These are phyloP conservation scores for Lithobates sylvaticus DNA, from an alignment of 2,797 vertebrate species.

Conservation along the genomic window DNA sequence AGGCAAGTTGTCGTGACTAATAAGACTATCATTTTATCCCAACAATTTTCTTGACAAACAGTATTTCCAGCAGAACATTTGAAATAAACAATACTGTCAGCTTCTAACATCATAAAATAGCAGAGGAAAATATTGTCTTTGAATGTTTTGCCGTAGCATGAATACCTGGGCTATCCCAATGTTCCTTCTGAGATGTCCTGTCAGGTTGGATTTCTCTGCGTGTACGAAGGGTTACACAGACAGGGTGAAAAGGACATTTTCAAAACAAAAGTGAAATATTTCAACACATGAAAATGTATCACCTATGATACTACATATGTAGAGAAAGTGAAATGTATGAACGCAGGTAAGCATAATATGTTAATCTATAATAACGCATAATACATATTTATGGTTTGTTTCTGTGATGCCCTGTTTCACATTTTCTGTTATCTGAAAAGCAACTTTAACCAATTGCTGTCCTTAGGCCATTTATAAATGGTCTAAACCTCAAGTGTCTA, in stretches of 20 bases:
- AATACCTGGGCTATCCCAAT: slow-evolving; percentile 31
- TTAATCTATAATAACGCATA: neutral
- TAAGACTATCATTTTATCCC: slow-evolving; percentile 44
- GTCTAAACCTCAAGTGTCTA: too few species aligned
- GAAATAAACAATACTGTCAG: slow-evolving; percentile 60
- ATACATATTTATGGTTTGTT: neutral
- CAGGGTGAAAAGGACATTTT: slow-evolving; percentile 41
- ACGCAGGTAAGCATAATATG: neutral
- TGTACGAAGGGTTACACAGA: slow-evolving; percentile 7
- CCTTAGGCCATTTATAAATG: too few species aligned
- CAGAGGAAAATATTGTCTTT: slow-evolving; percentile 33
- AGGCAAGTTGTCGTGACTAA: slow-evolving; percentile 45
- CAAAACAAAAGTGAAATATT: slow-evolving; percentile 3
- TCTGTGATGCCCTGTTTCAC: neutral
- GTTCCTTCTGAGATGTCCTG: slow-evolving; percentile 14
- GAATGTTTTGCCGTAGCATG: slow-evolving; percentile 20
- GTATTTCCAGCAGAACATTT: slow-evolving; percentile 36
- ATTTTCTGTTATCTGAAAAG: neutral
- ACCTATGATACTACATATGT: neutral
- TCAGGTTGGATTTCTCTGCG: slow-evolving; percentile 31
- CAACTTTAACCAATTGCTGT: neutral
- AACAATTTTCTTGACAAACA: slow-evolving; percentile 57
- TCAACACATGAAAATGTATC: neutral
- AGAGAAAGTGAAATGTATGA: neutral
- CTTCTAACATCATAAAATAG: slow-evolving; percentile 32